A percentile compares a stretch with the other conserved stretches of the same genome.
Evolutionary conservation across 2,797 vertebrate species (phyloP).

Genomic region (Phylloscopus collybita): DNA sequence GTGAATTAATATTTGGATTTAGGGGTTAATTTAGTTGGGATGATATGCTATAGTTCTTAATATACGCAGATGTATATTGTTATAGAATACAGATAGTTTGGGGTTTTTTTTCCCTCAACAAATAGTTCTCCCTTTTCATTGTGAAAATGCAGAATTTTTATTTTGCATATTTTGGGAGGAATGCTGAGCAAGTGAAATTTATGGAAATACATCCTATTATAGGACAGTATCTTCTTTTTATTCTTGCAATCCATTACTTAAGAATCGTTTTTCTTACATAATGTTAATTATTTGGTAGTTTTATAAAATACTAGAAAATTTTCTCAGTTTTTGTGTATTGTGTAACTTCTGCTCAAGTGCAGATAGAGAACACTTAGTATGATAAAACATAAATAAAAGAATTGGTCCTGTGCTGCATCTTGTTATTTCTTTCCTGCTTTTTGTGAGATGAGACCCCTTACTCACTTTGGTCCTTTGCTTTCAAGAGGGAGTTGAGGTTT

Average conservation of each 20-base stretch:
- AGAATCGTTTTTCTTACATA: neutral
- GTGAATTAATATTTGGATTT: neutral
- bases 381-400: neutral
- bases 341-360: neutral
- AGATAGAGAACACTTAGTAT: neutral
- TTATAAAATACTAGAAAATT: neutral
- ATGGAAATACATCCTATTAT: neutral
- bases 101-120: neutral
- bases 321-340: neutral
- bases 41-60: neutral
- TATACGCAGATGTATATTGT: neutral
- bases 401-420: neutral
- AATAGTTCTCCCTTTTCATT: neutral
- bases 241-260: neutral
- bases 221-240: neutral
- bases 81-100: neutral
- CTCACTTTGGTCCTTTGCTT: neutral
- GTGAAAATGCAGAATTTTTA: neutral
- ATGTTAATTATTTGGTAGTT: neutral
- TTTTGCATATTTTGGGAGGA: neutral
- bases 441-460: neutral
- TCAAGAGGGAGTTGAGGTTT: neutral
- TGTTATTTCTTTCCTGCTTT: neutral
- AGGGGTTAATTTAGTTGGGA: neutral
- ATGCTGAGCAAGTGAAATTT: neutral